phyloP scores from a whole-genome alignment of 92 coral and sea anemone species.

The Muricea muricata region DNA sequence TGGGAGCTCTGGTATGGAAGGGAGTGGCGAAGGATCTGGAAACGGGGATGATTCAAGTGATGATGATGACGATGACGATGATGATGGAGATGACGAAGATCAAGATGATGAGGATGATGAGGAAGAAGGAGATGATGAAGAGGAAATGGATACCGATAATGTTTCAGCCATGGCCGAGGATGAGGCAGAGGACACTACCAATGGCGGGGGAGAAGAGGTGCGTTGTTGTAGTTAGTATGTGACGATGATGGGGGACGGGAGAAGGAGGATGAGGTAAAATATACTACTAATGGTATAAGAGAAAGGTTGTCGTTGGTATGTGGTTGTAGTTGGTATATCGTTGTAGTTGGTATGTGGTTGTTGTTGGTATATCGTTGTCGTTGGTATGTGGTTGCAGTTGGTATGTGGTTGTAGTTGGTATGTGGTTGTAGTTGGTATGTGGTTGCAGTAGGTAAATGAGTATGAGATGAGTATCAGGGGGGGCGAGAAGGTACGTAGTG shows the following conservation, averaged over 20 bases:
- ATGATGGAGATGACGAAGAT: slow-evolving; percentile 84
- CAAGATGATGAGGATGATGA: slow-evolving; percentile 38
- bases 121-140: slow-evolving; percentile 60
- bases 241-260: neutral
- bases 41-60: slow-evolving; percentile 98
- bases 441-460: no score
- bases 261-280: no score
- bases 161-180: slow-evolving; percentile 69
- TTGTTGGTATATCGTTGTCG: no score
- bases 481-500: no score
- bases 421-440: no score
- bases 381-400: no score
- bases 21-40: slow-evolving; percentile 96
- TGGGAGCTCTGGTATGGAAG: slow-evolving; percentile 92
- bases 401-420: no score
- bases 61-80: slow-evolving; percentile 80
- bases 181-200: slow-evolving; percentile 42
- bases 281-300: no score
- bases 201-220: slow-evolving; percentile 23
- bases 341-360: no score
- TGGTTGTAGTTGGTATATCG: no score
- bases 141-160: slow-evolving; percentile 77
- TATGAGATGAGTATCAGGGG: no score
- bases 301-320: no score
- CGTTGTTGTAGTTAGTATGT: neutral